Conservation (phyloP, 2,888 invertebrate genomes). For the Noctua pronuba region DNA sequence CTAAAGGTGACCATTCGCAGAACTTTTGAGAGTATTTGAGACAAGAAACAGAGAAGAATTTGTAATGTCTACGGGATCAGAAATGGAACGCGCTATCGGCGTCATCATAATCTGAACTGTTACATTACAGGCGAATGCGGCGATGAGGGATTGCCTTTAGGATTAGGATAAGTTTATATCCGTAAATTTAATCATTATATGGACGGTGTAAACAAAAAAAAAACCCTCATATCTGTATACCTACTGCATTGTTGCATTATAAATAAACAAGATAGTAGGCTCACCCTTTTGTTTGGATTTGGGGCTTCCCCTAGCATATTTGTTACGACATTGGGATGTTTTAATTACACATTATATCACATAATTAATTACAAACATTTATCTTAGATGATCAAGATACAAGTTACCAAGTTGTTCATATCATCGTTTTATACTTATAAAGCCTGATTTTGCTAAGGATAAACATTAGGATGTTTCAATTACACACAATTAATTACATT, state of each 20-base stretch:
- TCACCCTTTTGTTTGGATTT: not conserved
- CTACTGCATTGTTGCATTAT: not conserved
- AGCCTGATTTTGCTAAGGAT: not conserved
- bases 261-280: slow-evolving; percentile 5
- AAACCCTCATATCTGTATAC: not conserved
- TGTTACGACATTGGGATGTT: not conserved
- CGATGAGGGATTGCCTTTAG: not conserved
- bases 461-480: not conserved
- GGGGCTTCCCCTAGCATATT: slow-evolving; percentile 3
- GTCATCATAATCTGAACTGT: not conserved
- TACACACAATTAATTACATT: slow-evolving; percentile 6
- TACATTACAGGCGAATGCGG: not conserved
- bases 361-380: slow-evolving; percentile 7
- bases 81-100: not conserved
- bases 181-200: not conserved
- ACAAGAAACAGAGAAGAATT: not conserved
- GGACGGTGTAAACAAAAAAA: not conserved
- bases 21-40: not conserved
- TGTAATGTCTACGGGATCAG: not conserved
- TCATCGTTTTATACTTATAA: not conserved
- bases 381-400: not conserved
- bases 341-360: not conserved
- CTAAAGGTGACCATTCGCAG: not conserved
- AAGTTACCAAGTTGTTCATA: not conserved
- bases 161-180: not conserved